phyloP scores from a whole-genome alignment of 2,888 invertebrate genomes.

The Synergus laeviventris region DNA sequence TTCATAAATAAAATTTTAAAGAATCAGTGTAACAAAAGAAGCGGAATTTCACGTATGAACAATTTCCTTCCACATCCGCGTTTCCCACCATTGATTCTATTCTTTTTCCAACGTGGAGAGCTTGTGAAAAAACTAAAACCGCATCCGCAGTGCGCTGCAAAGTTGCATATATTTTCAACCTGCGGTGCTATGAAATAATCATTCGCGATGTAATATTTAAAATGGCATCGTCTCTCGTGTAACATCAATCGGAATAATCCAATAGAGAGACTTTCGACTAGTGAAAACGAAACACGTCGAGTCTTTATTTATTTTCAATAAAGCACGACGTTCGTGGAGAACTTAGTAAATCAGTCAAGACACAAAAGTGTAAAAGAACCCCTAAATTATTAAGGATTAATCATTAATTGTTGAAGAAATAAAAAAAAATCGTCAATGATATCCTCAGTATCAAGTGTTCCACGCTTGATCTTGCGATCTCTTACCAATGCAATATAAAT shows the following conservation, averaged over 20 bases:
- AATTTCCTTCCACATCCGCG: constrained; percentile 1
- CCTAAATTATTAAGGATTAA: too few species aligned
- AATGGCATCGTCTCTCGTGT: constrained; percentile 64
- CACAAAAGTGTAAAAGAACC: background rate
- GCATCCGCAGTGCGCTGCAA: constrained; percentile 57
- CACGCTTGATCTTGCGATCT: background rate
- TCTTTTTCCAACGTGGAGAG: constrained; percentile 12
- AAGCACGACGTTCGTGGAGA: constrained; percentile 1
- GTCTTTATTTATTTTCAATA: constrained; percentile 38
- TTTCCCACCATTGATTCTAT: constrained; percentile 14
- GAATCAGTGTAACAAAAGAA: background rate
- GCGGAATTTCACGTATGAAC: background rate
- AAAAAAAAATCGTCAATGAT: constrained; percentile 9
- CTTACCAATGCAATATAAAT: constrained; percentile 10
- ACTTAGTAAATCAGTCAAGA: constrained; percentile 1
- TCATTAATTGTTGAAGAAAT: too few species aligned
- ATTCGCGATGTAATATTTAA: constrained; percentile 68
- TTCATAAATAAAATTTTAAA: background rate
- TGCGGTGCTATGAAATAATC: constrained; percentile 68
- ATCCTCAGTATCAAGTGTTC: constrained; percentile 13
- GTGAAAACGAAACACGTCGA: constrained; percentile 38
- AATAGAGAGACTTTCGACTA: constrained; percentile 44
- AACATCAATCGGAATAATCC: constrained; percentile 72
- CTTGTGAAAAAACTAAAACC: constrained; percentile 26
- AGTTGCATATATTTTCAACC: constrained; percentile 55